Conservation (phyloP, 2,113 vertebrate genomes). For the Datnioides undecimradiatus region DNA sequence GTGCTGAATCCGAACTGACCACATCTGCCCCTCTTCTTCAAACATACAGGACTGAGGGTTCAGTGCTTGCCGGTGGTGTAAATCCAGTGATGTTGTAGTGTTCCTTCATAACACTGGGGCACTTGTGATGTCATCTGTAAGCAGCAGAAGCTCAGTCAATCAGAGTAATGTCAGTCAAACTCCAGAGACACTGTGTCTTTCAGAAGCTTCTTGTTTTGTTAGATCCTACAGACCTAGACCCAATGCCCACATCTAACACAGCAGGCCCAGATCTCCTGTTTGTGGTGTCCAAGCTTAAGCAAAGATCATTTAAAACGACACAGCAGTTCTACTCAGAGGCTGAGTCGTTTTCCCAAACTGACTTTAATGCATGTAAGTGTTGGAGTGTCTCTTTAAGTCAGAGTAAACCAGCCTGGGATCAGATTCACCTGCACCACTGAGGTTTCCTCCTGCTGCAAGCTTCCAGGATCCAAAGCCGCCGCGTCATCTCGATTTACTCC, state of each 20-base stretch:
- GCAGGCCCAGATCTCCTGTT: not conserved
- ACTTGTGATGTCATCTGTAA: too few species aligned
- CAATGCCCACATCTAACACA: not conserved
- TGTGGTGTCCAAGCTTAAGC: not conserved
- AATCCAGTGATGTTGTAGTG: not conserved
- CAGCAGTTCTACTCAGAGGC: not conserved
- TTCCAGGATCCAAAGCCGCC: not conserved
- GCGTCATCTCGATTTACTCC: constrained; percentile 26
- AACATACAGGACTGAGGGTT: not conserved
- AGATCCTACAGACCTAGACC: too few species aligned
- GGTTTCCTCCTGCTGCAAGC: not conserved
- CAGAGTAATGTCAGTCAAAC: not conserved
- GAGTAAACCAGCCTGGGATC: not conserved
- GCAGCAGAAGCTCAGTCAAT: too few species aligned
- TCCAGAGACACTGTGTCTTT: not conserved
- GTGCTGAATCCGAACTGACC: not conserved
- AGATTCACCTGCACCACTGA: not conserved
- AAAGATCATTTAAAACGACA: too few species aligned
- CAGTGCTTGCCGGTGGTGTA: not conserved
- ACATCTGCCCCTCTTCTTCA: not conserved
- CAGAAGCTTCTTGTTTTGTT: not conserved
- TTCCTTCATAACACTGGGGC: not conserved
- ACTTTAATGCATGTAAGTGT: not conserved
- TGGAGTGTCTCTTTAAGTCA: too few species aligned
- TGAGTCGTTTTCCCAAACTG: not conserved